phyloP scores from a whole-genome alignment of 2,797 vertebrate species.

The Macroramphosus scolopax region DNA sequence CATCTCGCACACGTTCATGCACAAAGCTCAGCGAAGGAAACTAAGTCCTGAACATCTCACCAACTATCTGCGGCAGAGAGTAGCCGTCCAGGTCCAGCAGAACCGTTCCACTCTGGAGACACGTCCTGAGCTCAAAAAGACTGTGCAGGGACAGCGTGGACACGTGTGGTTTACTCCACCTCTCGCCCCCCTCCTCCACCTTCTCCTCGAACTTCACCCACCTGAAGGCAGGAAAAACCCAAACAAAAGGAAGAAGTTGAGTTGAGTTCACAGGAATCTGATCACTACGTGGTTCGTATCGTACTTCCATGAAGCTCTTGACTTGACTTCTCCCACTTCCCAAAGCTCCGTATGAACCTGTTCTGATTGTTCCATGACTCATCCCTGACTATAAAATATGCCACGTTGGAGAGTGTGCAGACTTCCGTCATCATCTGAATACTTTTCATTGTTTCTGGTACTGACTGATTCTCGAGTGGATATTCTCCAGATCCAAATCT shows the following conservation, averaged over 20 bases:
- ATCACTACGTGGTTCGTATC: too few relatives aligned
- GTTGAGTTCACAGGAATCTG: too few relatives aligned
- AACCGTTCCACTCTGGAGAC: slow-evolving; percentile 91
- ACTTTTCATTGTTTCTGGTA: too few relatives aligned
- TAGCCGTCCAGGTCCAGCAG: slow-evolving; percentile 90
- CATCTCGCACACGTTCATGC: too few relatives aligned
- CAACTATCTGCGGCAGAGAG: slow-evolving; percentile 93
- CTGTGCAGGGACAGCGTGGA: slow-evolving; percentile 94
- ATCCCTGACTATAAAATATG: too few relatives aligned
- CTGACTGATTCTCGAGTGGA: background rate
- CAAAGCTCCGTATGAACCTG: background rate
- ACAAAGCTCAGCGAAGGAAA: too few relatives aligned
- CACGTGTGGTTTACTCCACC: slow-evolving; percentile 98
- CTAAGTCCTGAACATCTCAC: slow-evolving; percentile 78
- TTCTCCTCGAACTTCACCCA: slow-evolving; percentile 99
- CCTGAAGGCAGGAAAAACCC: slow-evolving; percentile 65
- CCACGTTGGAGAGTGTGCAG: too few relatives aligned
- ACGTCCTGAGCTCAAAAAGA: slow-evolving; percentile 93
- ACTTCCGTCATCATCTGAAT: background rate
- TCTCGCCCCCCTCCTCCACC: slow-evolving; percentile 93
- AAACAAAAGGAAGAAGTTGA: background rate
- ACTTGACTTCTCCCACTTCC: too few relatives aligned
- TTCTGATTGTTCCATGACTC: too few relatives aligned
- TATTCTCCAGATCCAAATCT: background rate
- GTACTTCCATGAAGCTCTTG: too few relatives aligned